Evolutionary conservation across 2,797 vertebrate genomes (phyloP), one percentile per base, ranked within the genome.

Genomic region (Myotis findleyi): DNA sequence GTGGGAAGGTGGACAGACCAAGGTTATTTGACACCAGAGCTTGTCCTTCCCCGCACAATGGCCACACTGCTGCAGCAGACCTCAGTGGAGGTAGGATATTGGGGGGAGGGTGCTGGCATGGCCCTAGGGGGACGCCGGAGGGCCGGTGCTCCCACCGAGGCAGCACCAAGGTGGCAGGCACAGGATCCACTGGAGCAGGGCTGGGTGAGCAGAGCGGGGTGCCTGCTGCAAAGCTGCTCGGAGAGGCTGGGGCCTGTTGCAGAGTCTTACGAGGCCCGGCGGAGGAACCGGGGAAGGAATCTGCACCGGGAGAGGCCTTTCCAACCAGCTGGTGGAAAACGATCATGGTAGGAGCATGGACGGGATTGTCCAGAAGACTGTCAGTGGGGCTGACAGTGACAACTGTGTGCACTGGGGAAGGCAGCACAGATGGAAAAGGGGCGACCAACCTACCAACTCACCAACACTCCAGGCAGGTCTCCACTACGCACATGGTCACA

Each of bases 1-100:
- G 55, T 69, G 49, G 80, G 75, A 71, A 92, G 89, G 33, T 23
- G 25, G 33, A 38, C 75, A 81, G 72, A 33, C 33, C 66, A 53
- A 83, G 23, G 53, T 53, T 38, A 9, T 69, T 55, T 76, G 94
- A 17, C 0, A 2, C 59, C 69, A 36, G 30, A 41, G 41, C 30
- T 44, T 7, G 21, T 25, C 68, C 57, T 2, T n/a, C 57, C 71
- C 49, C 6, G 11, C 69, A 59, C 0, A 0, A 6, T 44, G 30
- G 36, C 17, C 25, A 21, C 33, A 11, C 41, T 17, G 38, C 2
- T 20, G 53, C 44, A 75, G 79, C 23, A 53, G 49, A 17, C 62
- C 12, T 33, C 80, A 64, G 11, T n/a, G 12, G 59, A 18, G 7
- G 36, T 0, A 7, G n/a, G 57, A 8, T 14, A 47, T 2, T 47